phyloP scores from a whole-genome alignment of 2,888 invertebrate species.

The Dasysyrphus tricinctus region DNA sequence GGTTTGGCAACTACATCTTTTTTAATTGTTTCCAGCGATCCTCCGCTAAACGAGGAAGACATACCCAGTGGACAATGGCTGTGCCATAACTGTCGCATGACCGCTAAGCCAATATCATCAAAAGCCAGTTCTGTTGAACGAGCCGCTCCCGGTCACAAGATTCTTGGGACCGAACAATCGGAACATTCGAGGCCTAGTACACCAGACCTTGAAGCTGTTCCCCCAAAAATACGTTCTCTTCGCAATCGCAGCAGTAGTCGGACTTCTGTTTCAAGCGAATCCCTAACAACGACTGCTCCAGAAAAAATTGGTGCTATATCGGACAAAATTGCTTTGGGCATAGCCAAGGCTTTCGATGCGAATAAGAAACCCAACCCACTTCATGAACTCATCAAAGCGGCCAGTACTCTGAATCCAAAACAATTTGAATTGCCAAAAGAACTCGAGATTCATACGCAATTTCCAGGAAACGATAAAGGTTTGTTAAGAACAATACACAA shows the following conservation, averaged over 20 bases:
- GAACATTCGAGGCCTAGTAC: slow-evolving; percentile 81
- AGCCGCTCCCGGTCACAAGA: slow-evolving; percentile 78
- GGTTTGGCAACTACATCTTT: not conserved
- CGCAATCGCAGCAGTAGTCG: slow-evolving; percentile 82
- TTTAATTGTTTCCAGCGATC: slow-evolving; percentile 88
- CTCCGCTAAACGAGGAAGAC: slow-evolving; percentile 94
- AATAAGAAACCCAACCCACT: slow-evolving; percentile 86
- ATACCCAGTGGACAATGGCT: slow-evolving; percentile 96
- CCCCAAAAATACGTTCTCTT: slow-evolving; percentile 83
- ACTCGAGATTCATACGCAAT: slow-evolving; percentile 89
- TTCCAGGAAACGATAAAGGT: slow-evolving; percentile 93
- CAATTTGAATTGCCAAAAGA: slow-evolving; percentile 95
- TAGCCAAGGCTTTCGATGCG: slow-evolving; percentile 81
- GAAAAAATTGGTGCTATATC: slow-evolving; percentile 78
- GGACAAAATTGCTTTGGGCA: slow-evolving; percentile 79
- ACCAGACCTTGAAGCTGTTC: slow-evolving; percentile 81
- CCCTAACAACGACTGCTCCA: slow-evolving; percentile 77
- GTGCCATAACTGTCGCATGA: slow-evolving; percentile 91
- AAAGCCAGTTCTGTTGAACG: slow-evolving; percentile 84
- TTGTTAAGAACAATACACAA: slow-evolving; percentile 59
- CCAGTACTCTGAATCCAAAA: slow-evolving; percentile 92
- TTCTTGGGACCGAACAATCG: slow-evolving; percentile 79
- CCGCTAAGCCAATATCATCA: slow-evolving; percentile 81
- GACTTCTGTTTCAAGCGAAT: slow-evolving; percentile 80
- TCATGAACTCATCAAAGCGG: slow-evolving; percentile 91